phyloP scores from a whole-genome alignment of 2,113 vertebrate genomes.

The Brachionichthys hirsutus region DNA sequence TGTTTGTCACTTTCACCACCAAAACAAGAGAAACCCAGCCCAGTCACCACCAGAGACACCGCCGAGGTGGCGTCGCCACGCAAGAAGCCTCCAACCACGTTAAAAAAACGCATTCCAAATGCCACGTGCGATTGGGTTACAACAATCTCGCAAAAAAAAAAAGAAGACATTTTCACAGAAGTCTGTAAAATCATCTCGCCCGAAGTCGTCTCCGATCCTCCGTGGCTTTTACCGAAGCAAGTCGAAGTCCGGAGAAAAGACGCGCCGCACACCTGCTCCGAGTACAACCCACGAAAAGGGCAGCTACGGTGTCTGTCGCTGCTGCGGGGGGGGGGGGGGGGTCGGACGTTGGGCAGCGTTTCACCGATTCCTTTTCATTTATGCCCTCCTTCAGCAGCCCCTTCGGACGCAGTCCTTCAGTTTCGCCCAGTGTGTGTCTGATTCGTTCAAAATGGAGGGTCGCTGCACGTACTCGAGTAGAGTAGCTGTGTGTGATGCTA shows the following conservation, averaged over 20 bases:
- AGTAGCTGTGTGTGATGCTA: constrained; percentile 20
- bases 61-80: constrained; percentile 87
- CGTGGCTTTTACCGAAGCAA: constrained; percentile 67
- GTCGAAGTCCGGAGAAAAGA: constrained; percentile 71
- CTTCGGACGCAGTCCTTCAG: constrained; percentile 67
- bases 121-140: constrained; percentile 49
- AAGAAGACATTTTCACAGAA: constrained; percentile 69
- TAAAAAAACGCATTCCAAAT: constrained; percentile 72
- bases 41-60: constrained; percentile 85
- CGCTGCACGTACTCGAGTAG: constrained; percentile 10
- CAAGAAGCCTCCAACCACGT: constrained; percentile 66
- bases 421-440: constrained; percentile 68
- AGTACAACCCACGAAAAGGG: constrained; percentile 75
- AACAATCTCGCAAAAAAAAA: constrained; percentile 69
- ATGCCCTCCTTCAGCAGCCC: constrained; percentile 64
- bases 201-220: constrained; percentile 64
- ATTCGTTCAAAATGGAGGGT: constrained; percentile 42
- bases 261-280: constrained; percentile 63
- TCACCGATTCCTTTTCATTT: constrained; percentile 62
- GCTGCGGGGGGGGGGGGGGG: too few relatives aligned
- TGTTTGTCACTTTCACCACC: constrained; percentile 68
- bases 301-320: constrained; percentile 50
- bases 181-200: constrained; percentile 71
- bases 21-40: constrained; percentile 77
- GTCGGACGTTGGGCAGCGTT: constrained; percentile 72